A percentile compares a stretch with the other conserved stretches of the same genome.
These are phyloP conservation scores for Nipponia nippon DNA, from an alignment of 2,113 vertebrate genomes.

Conservation along the genomic window DNA sequence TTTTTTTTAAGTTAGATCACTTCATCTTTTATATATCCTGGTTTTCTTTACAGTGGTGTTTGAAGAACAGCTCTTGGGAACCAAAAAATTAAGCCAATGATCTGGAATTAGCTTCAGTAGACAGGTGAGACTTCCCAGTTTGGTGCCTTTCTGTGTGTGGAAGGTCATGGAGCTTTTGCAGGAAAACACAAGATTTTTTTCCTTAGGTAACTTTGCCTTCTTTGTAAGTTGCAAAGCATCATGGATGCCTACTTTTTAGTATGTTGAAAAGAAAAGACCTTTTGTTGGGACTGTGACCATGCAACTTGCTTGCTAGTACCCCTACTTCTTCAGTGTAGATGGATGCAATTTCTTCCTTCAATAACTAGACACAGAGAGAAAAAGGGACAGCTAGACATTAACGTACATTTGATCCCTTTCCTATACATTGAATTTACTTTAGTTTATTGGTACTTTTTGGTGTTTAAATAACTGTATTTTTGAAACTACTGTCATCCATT, in stretches of 20 bases:
- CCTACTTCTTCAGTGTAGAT: not conserved
- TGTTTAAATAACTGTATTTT: not conserved
- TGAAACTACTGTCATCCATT: not conserved
- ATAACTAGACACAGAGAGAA: not conserved
- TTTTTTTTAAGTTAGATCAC: not conserved
- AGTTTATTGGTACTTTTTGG: not conserved
- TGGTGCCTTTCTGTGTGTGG: not conserved
- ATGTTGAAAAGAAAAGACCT: not conserved
- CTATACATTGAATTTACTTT: not conserved
- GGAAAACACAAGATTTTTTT: not conserved
- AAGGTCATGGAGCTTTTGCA: not conserved
- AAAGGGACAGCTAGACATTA: not conserved
- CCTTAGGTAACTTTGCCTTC: not conserved
- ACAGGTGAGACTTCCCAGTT: not conserved
- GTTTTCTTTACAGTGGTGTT: not conserved
- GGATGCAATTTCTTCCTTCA: not conserved
- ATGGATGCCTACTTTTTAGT: not conserved
- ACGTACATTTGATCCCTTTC: not conserved
- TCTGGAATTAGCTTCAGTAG: not conserved
- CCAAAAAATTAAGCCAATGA: not conserved
- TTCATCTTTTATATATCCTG: conserved; percentile 15
- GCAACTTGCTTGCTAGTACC: not conserved
- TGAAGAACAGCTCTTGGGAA: conserved; percentile 17
- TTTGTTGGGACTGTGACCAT: not conserved
- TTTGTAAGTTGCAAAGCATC: not conserved